Evolutionary conservation across 2,113 vertebrate genomes (phyloP).

Genomic region (Aptenodytes patagonicus): DNA sequence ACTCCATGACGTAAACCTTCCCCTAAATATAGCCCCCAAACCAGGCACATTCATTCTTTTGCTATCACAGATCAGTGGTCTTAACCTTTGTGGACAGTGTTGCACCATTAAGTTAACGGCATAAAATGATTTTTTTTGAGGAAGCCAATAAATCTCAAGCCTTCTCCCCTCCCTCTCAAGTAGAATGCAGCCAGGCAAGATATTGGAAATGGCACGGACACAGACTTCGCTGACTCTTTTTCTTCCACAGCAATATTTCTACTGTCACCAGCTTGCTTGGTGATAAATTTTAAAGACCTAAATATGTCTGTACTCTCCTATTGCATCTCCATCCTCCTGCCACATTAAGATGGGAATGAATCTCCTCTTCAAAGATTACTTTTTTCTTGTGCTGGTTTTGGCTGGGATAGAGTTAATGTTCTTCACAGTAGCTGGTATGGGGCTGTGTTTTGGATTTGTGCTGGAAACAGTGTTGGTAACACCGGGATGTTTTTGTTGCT

Average conservation of each 20-base stretch:
- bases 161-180: background rate
- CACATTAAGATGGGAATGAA: background rate
- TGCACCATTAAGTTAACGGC: background rate
- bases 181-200: background rate
- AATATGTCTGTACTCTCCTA: background rate
- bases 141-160: background rate
- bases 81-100: background rate
- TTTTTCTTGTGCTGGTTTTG: background rate
- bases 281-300: constrained; percentile 11
- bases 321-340: background rate
- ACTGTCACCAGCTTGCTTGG: background rate
- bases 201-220: background rate
- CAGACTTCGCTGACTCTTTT: background rate
- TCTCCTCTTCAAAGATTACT: background rate
- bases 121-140: background rate
- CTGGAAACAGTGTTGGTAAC: too few relatives aligned
- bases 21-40: background rate
- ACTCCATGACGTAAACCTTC: background rate
- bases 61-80: background rate
- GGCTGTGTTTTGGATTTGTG: too few relatives aligned
- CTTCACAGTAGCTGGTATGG: too few relatives aligned
- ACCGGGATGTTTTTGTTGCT: too few relatives aligned
- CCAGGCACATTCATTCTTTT: background rate
- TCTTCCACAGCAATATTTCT: background rate
- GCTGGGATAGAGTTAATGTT: too few relatives aligned